Percentiles rank a stretch among this genome's conserved stretches.
Conservation (phyloP, 2,888 invertebrate genomes). For the Dermolepida albohirtum region DNA sequence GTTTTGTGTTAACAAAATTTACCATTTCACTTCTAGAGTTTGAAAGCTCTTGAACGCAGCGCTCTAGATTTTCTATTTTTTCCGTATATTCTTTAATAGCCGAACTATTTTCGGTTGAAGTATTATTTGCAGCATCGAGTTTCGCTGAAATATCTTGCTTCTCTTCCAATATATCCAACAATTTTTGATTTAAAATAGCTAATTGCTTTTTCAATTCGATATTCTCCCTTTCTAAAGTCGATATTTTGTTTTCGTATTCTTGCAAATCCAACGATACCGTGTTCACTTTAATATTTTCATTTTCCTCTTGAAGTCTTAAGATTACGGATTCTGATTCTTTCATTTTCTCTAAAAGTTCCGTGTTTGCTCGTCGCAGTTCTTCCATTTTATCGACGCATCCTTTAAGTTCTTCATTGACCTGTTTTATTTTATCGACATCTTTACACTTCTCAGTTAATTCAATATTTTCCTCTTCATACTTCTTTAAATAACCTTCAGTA, state of each 20-base stretch:
- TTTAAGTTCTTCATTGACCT: slow-evolving; percentile 59
- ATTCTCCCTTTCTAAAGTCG: slow-evolving; percentile 6
- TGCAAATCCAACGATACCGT: slow-evolving; percentile 15
- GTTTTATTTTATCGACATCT: slow-evolving; percentile 50
- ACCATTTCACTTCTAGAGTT: slow-evolving; percentile 78
- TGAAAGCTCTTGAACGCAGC: slow-evolving; percentile 61
- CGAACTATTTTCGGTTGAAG: slow-evolving; percentile 54
- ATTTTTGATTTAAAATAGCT: slow-evolving; percentile 4
- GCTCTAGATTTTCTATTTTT: slow-evolving; percentile 49
- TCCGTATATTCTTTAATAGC: slow-evolving; percentile 47
- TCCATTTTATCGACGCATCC: slow-evolving; percentile 50
- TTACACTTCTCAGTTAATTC: slow-evolving; percentile 62
- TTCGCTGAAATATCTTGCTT: slow-evolving; percentile 28
- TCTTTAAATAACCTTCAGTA: slow-evolving; percentile 29
- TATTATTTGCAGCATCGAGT: slow-evolving; percentile 57
- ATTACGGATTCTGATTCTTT: slow-evolving; percentile 9
- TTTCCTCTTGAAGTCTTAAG: slow-evolving; percentile 23
- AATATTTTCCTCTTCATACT: slow-evolving; percentile 59
- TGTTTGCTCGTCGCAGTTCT: slow-evolving; percentile 4
- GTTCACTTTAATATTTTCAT: slow-evolving; percentile 17
- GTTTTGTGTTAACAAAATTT: slow-evolving; percentile 81
- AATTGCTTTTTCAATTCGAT: slow-evolving; percentile 8
- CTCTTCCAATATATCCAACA: slow-evolving; percentile 4
- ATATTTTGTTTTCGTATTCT: slow-evolving; percentile 20
- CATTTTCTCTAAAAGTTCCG: slow-evolving; percentile 2